phyloP scores from a whole-genome alignment of 2,888 invertebrate genomes.

The Aleiodes alternator region DNA sequence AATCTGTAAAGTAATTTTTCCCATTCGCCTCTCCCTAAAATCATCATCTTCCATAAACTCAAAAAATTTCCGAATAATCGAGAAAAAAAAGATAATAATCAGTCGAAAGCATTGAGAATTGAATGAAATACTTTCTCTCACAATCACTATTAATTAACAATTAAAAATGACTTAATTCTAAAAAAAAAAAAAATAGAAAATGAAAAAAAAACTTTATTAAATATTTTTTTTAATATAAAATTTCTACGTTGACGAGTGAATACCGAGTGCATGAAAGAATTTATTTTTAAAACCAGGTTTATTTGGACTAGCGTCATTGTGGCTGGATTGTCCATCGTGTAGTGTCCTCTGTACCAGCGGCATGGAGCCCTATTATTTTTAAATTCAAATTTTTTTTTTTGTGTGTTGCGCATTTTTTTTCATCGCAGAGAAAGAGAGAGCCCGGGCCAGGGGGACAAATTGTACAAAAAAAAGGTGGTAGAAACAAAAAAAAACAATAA shows the following conservation, averaged over 20 bases:
- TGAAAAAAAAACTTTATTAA: constrained; percentile 18
- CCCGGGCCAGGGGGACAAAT: constrained; percentile 74
- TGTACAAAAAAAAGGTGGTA: constrained; percentile 64
- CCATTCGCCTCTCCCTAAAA: not conserved
- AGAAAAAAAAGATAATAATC: constrained; percentile 21
- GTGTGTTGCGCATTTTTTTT: constrained; percentile 70
- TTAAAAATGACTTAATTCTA: constrained; percentile 30
- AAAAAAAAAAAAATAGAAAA: constrained; percentile 27
- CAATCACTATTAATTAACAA: constrained; percentile 20
- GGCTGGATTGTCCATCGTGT: constrained; percentile 78
- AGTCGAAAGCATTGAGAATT: constrained; percentile 34
- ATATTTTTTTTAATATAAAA: not conserved
- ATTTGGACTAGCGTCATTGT: constrained; percentile 77
- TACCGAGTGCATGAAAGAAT: constrained; percentile 90
- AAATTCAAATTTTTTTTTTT: constrained; percentile 54
- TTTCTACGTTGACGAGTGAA: constrained; percentile 80
- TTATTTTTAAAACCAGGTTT: constrained; percentile 89
- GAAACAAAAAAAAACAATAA: constrained; percentile 65
- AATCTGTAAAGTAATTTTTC: not conserved
- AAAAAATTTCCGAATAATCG: not conserved
- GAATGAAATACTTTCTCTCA: constrained; percentile 40
- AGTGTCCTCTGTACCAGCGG: constrained; percentile 81
- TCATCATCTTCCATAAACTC: no score
- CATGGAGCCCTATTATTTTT: constrained; percentile 73
- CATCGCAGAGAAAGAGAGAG: not conserved